Base-by-base conservation (phyloP, 2,888 invertebrate genomes). In the Xanthia icteritia region DNA sequence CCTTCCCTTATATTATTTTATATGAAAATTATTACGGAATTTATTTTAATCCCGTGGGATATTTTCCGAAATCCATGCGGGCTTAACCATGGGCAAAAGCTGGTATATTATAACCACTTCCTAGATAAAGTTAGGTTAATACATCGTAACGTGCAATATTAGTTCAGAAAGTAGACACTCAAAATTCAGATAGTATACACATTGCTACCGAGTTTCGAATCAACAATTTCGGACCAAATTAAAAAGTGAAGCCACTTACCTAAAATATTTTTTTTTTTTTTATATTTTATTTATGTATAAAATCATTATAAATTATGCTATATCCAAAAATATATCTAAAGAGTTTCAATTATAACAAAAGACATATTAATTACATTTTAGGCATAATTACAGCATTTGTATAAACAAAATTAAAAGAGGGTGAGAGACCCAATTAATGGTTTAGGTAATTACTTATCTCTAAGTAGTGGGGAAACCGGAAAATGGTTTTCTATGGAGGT, bases 341-440 rank as follows among this genome's bases (percentile, higher is more conserved):
- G 64, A 84, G 60, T 20, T n/a, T 13, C 42, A 71, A 84, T 81
- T 68, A 56, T 80, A 65, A 70, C 39, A 68, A 65, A 73, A 73
- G 70, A 82, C 73, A 58, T 77, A 81, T 73, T 85, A 79, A 86
- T 86, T 87, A 87, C 58, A 42, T 79, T 85, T 61, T 73, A 65
- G 17, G n/a, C 36, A 15, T 74, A 85, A 85, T 81, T 73, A 72
- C 64, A 77, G 64, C 82, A 82, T 61, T 76, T 86, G 75, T 67
- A 45, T 71, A 76, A 82, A 86, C 77, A 84, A 48, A 58, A 45
- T 63, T 64, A 71, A 45, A 36, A 39, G 27, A 75, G 79, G 86
- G 85, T 82, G 66, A 72, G 66, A n/a, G 5, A 6, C 20, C 66
- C 67, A 69, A 69, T 85, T 84, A 63, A 64, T 66, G 71, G 48